Conservation (phyloP, 2,113 vertebrate genomes). For the Prunella himalayana region DNA sequence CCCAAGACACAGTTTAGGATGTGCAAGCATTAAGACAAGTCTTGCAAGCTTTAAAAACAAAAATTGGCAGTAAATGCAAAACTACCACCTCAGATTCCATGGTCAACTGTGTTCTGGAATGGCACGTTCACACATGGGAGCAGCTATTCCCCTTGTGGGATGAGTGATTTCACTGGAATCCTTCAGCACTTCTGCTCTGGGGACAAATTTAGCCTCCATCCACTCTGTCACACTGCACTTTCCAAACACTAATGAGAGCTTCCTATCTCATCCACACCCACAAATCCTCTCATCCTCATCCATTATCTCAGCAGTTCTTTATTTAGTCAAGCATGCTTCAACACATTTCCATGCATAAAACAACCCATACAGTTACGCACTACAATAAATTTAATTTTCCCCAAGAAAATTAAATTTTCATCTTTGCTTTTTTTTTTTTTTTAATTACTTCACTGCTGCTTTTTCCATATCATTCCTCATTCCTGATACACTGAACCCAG, state of each 20-base stretch:
- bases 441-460: neutral
- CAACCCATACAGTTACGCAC: neutral
- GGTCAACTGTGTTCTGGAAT: neutral
- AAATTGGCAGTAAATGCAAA: neutral
- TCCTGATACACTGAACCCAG: neutral
- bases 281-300: conserved; percentile 28
- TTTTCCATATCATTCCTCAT: neutral
- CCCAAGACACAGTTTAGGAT: conserved; percentile 18
- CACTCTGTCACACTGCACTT: neutral
- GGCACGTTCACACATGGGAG: neutral
- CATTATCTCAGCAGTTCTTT: neutral
- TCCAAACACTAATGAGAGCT: neutral
- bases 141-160: neutral
- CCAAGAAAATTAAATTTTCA: conserved; percentile 54
- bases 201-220: neutral
- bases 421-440: neutral
- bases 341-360: conserved; percentile 42
- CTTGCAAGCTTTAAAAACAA: conserved; percentile 21
- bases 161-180: neutral
- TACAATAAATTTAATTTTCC: conserved; percentile 52
- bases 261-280: neutral
- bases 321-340: conserved; percentile 52
- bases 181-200: neutral
- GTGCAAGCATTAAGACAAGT: conserved; percentile 26
- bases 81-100: neutral